phyloP scores from a whole-genome alignment of 23 tunicate species.

The Pegea sp. region DNA sequence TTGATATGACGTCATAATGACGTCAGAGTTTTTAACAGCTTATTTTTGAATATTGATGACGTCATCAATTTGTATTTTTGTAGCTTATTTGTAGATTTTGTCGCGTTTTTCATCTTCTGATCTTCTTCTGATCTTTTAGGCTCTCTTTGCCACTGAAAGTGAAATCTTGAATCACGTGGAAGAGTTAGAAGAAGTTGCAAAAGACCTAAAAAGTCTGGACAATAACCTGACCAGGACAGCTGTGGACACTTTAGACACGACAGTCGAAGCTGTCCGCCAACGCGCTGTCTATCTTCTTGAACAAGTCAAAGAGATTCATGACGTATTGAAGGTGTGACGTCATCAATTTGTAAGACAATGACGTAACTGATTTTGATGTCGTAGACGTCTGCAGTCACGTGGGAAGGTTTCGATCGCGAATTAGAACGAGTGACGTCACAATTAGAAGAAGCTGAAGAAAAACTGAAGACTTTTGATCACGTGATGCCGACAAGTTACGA shows the following conservation, averaged over 20 bases:
- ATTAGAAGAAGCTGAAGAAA: slow-evolving; percentile 15
- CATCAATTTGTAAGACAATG: too few relatives aligned
- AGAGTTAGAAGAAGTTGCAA: slow-evolving; percentile 40
- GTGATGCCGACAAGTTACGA: slow-evolving; percentile 27
- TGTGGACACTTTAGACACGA: slow-evolving; percentile 20
- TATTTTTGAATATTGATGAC: too few relatives aligned
- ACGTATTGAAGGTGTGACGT: slow-evolving; percentile 58
- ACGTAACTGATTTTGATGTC: too few relatives aligned
- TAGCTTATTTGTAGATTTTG: too few relatives aligned
- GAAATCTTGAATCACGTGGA: slow-evolving; percentile 64
- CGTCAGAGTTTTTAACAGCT: too few relatives aligned
- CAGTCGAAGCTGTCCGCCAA: slow-evolving; percentile 30
- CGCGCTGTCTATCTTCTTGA: slow-evolving; percentile 43
- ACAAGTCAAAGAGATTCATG: slow-evolving; percentile 32
- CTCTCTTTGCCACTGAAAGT: slow-evolving; percentile 56
- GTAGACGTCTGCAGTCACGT: slow-evolving; percentile 58
- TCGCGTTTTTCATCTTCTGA: too few relatives aligned
- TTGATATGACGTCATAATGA: too few relatives aligned
- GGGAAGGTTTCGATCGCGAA: slow-evolving; percentile 75
- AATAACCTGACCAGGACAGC: slow-evolving; percentile 50
- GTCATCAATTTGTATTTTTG: too few relatives aligned
- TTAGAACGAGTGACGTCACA: slow-evolving; percentile 40
- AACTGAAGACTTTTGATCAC: slow-evolving; percentile 24
- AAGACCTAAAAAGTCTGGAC: slow-evolving; percentile 26
- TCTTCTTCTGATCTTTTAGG: too few relatives aligned